Evolutionary conservation across 2,888 invertebrate genomes (phyloP), one percentile per base, ranked within the genome.

Genomic region (Druceiella hillmani): DNA sequence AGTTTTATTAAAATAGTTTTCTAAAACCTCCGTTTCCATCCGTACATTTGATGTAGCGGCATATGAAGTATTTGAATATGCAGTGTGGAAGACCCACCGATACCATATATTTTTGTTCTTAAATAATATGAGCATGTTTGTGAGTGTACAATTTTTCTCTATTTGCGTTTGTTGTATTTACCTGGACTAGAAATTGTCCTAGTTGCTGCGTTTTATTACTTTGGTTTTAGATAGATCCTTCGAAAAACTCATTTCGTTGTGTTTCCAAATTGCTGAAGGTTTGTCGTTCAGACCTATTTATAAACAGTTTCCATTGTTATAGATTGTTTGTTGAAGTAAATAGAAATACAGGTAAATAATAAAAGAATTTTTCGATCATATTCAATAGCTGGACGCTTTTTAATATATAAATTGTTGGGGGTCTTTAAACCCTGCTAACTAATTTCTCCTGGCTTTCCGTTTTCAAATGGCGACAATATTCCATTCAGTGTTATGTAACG

Each of bases 301-400:
- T n/a, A n/a, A n/a, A n/a, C n/a, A n/a, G n/a, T n/a, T n/a, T n/a
- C n/a, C n/a, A n/a, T n/a, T n/a, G n/a, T n/a, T n/a, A n/a, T n/a
- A n/a, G n/a, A n/a, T n/a, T n/a, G n/a, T n/a, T n/a, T n/a, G n/a
- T n/a, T n/a, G n/a, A n/a, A n/a, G n/a, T n/a, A n/a, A n/a, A n/a
- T 40, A 32, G 24, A 33, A 40, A 16, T 36, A 40, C 2, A 15
- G 7, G 7, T 39, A 30, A 5, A 39, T 30, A 12, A 29, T 29
- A 2, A 13, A 17, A 14, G 50, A 50, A 17, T 36, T 16, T 50
- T 49, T 6, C 49, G 31, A n/a, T 47, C 45, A 46, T 50, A 47
- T 47, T 59, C 57, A 4, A 58, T 52, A 15, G 48, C 44, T 51
- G 59, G 54, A 4, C 57, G 57, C n/a, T n/a, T 40, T 52, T 60